phyloP scores from a whole-genome alignment of 1,140 invertebrate genomes.

The Sitobion miscanthi region DNA sequence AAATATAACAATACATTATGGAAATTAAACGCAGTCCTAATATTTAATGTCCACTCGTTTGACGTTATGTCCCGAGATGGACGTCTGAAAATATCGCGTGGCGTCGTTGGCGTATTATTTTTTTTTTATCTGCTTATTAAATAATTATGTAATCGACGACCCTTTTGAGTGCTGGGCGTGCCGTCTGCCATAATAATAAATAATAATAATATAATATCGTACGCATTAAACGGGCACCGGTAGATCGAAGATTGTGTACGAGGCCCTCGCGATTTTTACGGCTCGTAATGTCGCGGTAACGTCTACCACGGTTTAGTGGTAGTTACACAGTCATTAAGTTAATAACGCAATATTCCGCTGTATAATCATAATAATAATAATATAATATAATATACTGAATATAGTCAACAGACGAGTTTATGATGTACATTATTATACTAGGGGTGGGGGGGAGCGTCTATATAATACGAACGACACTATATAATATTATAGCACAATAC shows the following conservation, averaged over 20 bases:
- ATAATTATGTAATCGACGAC: slow-evolving; percentile 7
- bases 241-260: not conserved
- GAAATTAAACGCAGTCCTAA: not conserved
- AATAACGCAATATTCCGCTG: not conserved
- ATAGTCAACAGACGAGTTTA: slow-evolving; percentile 10
- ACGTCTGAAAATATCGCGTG: not conserved
- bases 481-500: not conserved
- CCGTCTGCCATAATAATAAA: not conserved
- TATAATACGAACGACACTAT: not conserved
- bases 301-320: not conserved
- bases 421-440: not conserved
- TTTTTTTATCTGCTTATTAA: not conserved
- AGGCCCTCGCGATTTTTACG: not conserved
- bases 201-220: not conserved
- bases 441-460: not conserved
- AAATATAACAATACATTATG: not conserved
- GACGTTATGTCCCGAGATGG: not conserved
- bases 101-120: not conserved
- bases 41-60: not conserved
- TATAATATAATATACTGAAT: not conserved
- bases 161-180: not conserved
- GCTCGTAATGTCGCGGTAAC: not conserved
- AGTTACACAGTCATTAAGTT: slow-evolving; percentile 10
- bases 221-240: not conserved
- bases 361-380: too few relatives aligned